phyloP scores from a whole-genome alignment of 1,140 invertebrate species.

The Panagrolaimus sp. region DNA sequence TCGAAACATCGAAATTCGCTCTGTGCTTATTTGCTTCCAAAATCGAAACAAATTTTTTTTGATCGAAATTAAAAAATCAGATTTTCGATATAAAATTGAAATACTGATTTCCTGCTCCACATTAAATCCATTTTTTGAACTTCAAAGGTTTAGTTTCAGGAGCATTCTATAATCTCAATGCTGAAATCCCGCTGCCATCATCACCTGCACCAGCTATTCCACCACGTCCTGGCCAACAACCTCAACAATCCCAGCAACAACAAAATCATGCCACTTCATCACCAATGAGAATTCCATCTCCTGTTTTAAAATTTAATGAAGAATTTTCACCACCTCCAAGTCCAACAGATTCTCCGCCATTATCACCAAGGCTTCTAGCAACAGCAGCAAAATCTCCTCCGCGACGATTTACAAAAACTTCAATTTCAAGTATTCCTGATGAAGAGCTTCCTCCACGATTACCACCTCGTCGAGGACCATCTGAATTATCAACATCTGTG shows the following conservation, averaged over 20 bases:
- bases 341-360: background rate
- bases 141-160: too few relatives aligned
- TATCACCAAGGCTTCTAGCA: background rate
- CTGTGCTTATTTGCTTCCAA: too few relatives aligned
- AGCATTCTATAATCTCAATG: too few relatives aligned
- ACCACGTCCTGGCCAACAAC: background rate
- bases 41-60: too few relatives aligned
- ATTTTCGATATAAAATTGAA: too few relatives aligned
- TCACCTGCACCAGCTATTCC: background rate
- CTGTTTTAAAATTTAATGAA: background rate
- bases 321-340: background rate
- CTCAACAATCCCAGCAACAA: background rate
- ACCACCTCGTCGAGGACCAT: background rate
- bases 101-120: too few relatives aligned
- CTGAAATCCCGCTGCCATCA: background rate
- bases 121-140: too few relatives aligned
- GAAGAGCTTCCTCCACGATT: background rate
- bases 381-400: background rate
- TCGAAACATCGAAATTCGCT: too few relatives aligned
- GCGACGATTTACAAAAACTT: background rate
- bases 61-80: too few relatives aligned
- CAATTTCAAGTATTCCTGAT: background rate
- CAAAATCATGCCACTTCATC: background rate
- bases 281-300: background rate
- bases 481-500: too few relatives aligned